Conservation (phyloP, 2,113 vertebrate species). For the human (Homo sapiens) region GRCh38 chr1:18130501-18131000, state of each 20-base stretch:
- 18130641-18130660: neutral
- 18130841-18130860: too few species aligned
- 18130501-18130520: neutral
- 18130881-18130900: neutral
- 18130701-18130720: neutral
- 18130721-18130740: neutral
- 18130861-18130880: neutral
- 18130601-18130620: neutral
- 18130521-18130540: neutral
- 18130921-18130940: neutral
- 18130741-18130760: neutral
- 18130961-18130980: neutral
- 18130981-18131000: neutral
- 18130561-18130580: neutral
- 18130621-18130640: neutral
- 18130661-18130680: neutral
- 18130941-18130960: neutral
- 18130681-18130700: neutral
- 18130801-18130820: too few species aligned
- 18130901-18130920: neutral
- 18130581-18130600: neutral
- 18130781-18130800: neutral
- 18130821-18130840: neutral
- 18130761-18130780: neutral
- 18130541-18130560: neutral